Base-by-base conservation (phyloP, 2,113 vertebrate species). In the Climacteris rufus region DNA sequence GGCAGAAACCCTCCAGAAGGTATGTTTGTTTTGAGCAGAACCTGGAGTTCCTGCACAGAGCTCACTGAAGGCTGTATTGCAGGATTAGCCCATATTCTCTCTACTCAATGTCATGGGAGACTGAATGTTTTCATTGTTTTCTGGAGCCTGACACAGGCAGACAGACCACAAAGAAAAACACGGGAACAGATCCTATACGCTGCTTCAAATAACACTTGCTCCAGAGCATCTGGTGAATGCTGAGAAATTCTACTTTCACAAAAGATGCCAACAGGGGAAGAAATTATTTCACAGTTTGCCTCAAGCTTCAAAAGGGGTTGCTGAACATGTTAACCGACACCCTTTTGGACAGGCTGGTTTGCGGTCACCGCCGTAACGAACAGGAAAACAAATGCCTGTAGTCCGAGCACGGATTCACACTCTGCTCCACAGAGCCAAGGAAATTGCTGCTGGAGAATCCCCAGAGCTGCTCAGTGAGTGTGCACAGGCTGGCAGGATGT, bases 21-120 rank as follows among this genome's bases (percentile, higher is more conserved):
- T 78, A 93, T 96, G 88, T 96, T 96, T 96, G 83, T 94, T 96
- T 96, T 96, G 94, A 97, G 90, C 88, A 90, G 92, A 94, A 89
- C 24, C 56, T 92, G 85, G 68, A 94, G 93, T 83, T 93, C 64
- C 64, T 86, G 79, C 28, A 68, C 50, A 6, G 9, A 90, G 40
- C 57, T 91, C 92, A 89, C 83, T 90, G 77, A 93, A 84, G 72
- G 60, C 88, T 85, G 57, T 2, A 0, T 63, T 90, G 88, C 90
- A 93, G 76, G 44, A 86, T 68, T 86, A 94, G 72, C n/a, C 80
- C 68, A 22, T 92, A 84, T 71, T 93, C 76, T 54, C 44, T 83
- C 56, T 83, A 83, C 63, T 82, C 76, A 75, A 3, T 86, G 74
- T 93, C 88, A 89, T 57, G 90, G 94, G 83, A 96, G 79, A 89